Evolutionary conservation across 2,888 invertebrate genomes (phyloP).

Genomic region (Plutella xylostella): DNA sequence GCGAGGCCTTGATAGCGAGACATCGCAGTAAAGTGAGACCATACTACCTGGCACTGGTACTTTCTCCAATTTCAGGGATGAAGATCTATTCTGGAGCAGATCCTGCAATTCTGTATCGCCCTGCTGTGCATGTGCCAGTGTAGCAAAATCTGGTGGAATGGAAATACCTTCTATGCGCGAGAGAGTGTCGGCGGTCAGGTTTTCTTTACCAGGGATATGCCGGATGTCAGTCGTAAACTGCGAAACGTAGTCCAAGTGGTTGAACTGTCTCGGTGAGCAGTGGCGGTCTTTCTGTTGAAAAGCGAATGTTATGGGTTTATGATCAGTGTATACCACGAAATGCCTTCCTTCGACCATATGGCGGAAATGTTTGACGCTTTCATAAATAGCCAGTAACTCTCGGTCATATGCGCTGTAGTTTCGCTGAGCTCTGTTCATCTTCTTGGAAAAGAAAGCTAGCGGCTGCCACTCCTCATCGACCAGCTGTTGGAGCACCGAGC

Average conservation of each 20-base stretch:
- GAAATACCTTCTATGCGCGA: not conserved
- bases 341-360: not conserved
- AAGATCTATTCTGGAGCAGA: no score
- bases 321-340: not conserved
- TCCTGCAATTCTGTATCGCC: not conserved
- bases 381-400: conserved; percentile 31
- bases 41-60: not conserved
- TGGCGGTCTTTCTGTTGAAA: conserved; percentile 22
- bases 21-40: conserved; percentile 14
- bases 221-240: conserved; percentile 15
- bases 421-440: conserved; percentile 22
- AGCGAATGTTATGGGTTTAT: not conserved
- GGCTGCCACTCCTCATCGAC: conserved; percentile 23
- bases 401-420: conserved; percentile 30
- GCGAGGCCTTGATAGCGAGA: not conserved
- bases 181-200: conserved; percentile 16
- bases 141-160: not conserved
- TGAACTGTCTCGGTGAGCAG: conserved; percentile 32
- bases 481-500: conserved; percentile 29
- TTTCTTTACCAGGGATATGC: conserved; percentile 13
- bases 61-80: no score
- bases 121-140: not conserved
- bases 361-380: not conserved
- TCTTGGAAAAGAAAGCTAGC: conserved; percentile 29
- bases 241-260: not conserved